A percentile compares a stretch with the other conserved stretches of the same genome.
These are phyloP conservation scores for Pantherophis guttatus DNA, from an alignment of 2,113 vertebrate species.

Conservation along the genomic window DNA sequence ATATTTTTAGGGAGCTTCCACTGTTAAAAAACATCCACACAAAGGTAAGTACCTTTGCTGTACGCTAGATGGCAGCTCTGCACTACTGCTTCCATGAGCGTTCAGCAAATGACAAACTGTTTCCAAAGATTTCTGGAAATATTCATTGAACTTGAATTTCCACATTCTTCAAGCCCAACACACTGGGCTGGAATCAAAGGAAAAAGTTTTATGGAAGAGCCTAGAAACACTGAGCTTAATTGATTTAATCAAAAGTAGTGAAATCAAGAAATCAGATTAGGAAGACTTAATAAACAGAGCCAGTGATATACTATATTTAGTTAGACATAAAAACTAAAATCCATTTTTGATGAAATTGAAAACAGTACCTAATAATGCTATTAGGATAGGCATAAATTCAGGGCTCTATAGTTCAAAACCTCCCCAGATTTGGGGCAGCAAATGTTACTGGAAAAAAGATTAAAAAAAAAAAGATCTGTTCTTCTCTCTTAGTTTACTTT, in stretches of 20 bases:
- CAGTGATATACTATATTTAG: background rate
- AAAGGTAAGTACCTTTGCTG: background rate
- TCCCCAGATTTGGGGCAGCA: background rate
- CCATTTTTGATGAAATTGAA: background rate
- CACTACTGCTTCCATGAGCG: rapidly evolving
- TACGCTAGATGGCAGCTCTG: slow-evolving; percentile 59
- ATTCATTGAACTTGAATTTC: background rate
- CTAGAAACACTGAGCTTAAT: background rate
- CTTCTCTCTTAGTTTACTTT: background rate
- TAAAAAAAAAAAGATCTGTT: background rate
- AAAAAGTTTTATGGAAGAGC: background rate
- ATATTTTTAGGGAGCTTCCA: background rate
- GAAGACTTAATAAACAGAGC: background rate
- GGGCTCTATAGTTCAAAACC: background rate
- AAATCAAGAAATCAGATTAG: background rate
- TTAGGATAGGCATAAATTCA: background rate
- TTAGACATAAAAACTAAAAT: background rate
- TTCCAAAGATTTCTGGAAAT: background rate
- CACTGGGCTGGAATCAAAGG: background rate
- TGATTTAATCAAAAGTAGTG: background rate
- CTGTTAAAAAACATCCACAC: background rate
- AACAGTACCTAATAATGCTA: background rate
- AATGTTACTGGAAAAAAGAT: background rate
- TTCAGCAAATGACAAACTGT: rapidly evolving
- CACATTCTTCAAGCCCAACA: background rate